phyloP scores from a whole-genome alignment of 2,113 vertebrate species.

The Crotophaga sulcirostris region DNA sequence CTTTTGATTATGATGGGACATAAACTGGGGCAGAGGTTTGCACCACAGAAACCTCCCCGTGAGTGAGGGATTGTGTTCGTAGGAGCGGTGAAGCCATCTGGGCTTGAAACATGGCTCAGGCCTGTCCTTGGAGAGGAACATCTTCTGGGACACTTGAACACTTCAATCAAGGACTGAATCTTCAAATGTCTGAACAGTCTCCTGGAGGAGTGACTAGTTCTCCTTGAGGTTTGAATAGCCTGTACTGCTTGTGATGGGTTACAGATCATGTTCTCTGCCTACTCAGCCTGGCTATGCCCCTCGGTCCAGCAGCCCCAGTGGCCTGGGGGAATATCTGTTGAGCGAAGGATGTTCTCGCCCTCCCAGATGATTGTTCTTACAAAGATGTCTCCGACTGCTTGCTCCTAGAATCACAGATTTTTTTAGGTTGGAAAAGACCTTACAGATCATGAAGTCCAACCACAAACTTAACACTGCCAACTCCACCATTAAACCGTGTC shows the following conservation, averaged over 20 bases:
- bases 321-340: rapidly evolving
- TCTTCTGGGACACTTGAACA: rapidly evolving
- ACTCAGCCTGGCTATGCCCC: rapidly evolving
- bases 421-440: no score
- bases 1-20: background rate
- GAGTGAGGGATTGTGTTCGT: background rate
- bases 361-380: background rate
- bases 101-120: rapidly evolving
- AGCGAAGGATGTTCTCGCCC: rapidly evolving
- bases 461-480: no score
- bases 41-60: rapidly evolving
- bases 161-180: background rate
- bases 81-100: no score
- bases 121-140: background rate
- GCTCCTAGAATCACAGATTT: no score
- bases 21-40: background rate
- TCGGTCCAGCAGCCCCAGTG: rapidly evolving
- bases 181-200: no score
- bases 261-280: rapidly evolving
- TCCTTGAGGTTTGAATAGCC: background rate
- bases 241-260: background rate
- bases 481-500: no score
- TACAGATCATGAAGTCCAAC: no score
- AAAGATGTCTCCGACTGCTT: rapidly evolving
- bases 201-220: background rate